Conservation (phyloP, 1,140 invertebrate genomes). For the Spodoptera frugiperda region DNA sequence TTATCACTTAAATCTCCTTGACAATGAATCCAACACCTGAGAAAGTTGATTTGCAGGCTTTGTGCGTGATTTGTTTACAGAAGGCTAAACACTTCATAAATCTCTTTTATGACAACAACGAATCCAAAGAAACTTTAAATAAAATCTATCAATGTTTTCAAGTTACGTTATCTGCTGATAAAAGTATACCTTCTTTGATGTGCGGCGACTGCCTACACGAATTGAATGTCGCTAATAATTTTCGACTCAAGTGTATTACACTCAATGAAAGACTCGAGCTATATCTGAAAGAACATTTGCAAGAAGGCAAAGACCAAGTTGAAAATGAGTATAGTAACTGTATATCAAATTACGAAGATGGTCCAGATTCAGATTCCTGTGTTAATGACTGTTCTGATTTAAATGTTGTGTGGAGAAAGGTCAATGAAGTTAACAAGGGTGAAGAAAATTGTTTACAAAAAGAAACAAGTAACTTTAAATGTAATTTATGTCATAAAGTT, state of each 20-base stretch:
- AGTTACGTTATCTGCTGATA: conserved; percentile 61
- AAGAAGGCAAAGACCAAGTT: conserved; percentile 29
- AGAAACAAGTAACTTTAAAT: conserved; percentile 50
- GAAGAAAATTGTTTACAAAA: background rate
- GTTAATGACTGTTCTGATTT: conserved; percentile 42
- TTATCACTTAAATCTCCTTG: background rate
- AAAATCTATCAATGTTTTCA: conserved; percentile 74
- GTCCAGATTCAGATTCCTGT: conserved; percentile 13
- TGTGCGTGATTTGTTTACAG: conserved; percentile 72
- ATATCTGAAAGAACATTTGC: conserved; percentile 45
- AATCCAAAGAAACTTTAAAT: conserved; percentile 62
- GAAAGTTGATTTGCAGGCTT: conserved; percentile 27
- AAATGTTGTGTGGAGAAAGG: background rate
- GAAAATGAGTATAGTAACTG: background rate
- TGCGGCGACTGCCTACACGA: conserved; percentile 69
- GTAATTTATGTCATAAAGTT: conserved; percentile 69
- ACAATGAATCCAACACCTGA: background rate
- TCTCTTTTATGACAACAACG: conserved; percentile 58
- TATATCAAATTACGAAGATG: background rate
- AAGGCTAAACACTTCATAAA: conserved; percentile 50
- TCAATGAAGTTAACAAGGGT: background rate
- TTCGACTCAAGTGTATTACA: conserved; percentile 69
- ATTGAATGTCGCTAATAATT: conserved; percentile 65
- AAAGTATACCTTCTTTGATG: conserved; percentile 63
- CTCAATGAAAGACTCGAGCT: conserved; percentile 63